A percentile compares a stretch with the other conserved stretches of the same genome.
Conservation (phyloP, 2,888 invertebrate genomes). For the Torymus texanus region DNA sequence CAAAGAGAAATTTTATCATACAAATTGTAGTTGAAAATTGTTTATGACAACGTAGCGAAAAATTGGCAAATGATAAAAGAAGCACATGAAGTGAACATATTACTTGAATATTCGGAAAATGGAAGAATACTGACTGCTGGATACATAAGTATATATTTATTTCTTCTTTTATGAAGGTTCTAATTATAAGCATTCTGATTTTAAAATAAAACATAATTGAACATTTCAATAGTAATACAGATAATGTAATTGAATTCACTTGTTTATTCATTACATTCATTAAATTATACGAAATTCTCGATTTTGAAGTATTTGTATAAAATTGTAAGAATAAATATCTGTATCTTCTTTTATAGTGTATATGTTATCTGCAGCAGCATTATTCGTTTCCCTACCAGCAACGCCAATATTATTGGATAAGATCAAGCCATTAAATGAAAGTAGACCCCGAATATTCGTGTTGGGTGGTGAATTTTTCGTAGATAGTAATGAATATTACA, state of each 20-base stretch:
- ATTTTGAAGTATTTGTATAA: too few relatives aligned
- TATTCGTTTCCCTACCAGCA: not conserved
- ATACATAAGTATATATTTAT: not conserved
- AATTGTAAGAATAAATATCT: not conserved
- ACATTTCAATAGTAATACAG: too few relatives aligned
- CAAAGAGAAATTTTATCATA: too few relatives aligned
- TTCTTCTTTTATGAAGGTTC: too few relatives aligned
- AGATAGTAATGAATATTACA: not conserved
- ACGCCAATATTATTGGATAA: not conserved
- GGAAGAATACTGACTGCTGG: not conserved
- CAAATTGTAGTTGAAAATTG: not conserved
- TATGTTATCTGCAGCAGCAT: not conserved
- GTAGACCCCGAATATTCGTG: not conserved
- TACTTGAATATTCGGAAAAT: not conserved
- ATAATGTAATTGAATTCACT: too few relatives aligned
- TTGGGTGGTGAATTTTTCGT: too few relatives aligned
- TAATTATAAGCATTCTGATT: too few relatives aligned
- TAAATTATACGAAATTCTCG: too few relatives aligned
- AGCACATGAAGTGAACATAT: not conserved
- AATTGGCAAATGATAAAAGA: not conserved
- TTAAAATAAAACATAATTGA: too few relatives aligned
- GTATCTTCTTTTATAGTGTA: not conserved
- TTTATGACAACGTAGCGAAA: not conserved
- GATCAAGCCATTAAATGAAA: not conserved
- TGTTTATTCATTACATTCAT: too few relatives aligned